Percentiles rank a stretch among this genome's conserved stretches.
These are phyloP conservation scores for Oligia latruncula DNA, from an alignment of 2,888 invertebrate species.

Conservation along the genomic window DNA sequence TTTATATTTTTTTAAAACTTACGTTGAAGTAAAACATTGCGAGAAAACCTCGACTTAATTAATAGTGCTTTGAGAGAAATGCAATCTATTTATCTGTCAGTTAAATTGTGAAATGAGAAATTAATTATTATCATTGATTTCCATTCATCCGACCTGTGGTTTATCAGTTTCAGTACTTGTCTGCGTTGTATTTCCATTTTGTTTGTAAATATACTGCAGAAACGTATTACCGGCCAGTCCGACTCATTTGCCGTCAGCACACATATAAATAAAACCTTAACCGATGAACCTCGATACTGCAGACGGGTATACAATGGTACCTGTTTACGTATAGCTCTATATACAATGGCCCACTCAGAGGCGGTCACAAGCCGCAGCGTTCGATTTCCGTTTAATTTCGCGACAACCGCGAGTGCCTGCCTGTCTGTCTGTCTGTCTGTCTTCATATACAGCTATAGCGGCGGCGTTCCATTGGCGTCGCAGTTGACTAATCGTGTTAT, in stretches of 20 bases:
- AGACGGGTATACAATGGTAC: slow-evolving; percentile 37
- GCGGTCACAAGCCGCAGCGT: slow-evolving; percentile 81
- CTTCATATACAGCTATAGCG: slow-evolving; percentile 43
- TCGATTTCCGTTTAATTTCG: slow-evolving; percentile 88
- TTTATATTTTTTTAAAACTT: background rate
- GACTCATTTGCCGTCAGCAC: slow-evolving; percentile 19
- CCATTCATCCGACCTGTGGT: background rate
- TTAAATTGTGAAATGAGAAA: background rate
- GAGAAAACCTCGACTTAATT: background rate
- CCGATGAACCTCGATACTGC: slow-evolving; percentile 35
- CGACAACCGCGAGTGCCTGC: slow-evolving; percentile 71
- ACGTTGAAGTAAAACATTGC: background rate
- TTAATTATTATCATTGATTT: background rate
- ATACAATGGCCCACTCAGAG: slow-evolving; percentile 57
- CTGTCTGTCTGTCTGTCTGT: slow-evolving; percentile 56
- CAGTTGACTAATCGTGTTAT: slow-evolving; percentile 71
- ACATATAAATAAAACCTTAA: slow-evolving; percentile 40
- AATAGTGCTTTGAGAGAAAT: background rate
- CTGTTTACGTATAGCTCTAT: slow-evolving; percentile 40
- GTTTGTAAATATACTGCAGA: slow-evolving; percentile 14
- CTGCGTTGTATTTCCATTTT: background rate
- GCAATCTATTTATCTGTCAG: background rate
- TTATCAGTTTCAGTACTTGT: background rate
- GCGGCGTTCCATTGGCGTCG: slow-evolving; percentile 46
- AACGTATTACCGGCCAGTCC: slow-evolving; percentile 21